Evolutionary conservation across 2,113 vertebrate genomes (phyloP), one percentile per base, ranked within the genome.

Genomic region (Azemiops feae): DNA sequence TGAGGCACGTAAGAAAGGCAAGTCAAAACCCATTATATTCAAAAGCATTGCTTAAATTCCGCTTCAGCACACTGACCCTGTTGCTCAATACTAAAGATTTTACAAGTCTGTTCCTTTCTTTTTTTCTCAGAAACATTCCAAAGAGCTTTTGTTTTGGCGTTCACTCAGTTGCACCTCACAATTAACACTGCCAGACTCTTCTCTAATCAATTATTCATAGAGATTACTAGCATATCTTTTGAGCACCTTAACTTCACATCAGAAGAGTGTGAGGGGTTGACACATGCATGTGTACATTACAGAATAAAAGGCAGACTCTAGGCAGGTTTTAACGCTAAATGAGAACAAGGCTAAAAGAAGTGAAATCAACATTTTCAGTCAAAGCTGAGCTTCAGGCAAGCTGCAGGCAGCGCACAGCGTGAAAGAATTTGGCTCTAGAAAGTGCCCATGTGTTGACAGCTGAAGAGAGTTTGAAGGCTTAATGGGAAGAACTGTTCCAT

Each of bases 301-400:
- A 97, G 96, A 98, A 98, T 97, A 97, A 98, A 98, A 97, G 97
- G 95, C 96, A 95, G 96, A 96, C 97, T 98, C 96, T 96, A 94
- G 98, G 97, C 97, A 96, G 97, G 98, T 95, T 97, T 98, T 97
- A 98, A 97, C 97, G 93, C 96, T 98, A 98, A 98, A 98, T 98
- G 98, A 98, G 98, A 98, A 99, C 98, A 98, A 98, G 98, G 98
- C 98, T 98, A 98, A 98, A 98, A 98, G 98, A 98, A 98, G 98
- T 97, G 98, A 98, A 98, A 99, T 98, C 98, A 98, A 97, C 97
- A 97, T 98, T 99, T 98, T 99, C 97, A 98, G 98, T 99, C 98
- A 98, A 98, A 99, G 98, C 97, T 97, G 97, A 98, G 99, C 98
- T 99, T 94, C 97, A 97, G 98, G 98, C 97, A 94, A 98, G 98